Conservation (phyloP, 2,113 vertebrate genomes). For the Calypte anna region DNA sequence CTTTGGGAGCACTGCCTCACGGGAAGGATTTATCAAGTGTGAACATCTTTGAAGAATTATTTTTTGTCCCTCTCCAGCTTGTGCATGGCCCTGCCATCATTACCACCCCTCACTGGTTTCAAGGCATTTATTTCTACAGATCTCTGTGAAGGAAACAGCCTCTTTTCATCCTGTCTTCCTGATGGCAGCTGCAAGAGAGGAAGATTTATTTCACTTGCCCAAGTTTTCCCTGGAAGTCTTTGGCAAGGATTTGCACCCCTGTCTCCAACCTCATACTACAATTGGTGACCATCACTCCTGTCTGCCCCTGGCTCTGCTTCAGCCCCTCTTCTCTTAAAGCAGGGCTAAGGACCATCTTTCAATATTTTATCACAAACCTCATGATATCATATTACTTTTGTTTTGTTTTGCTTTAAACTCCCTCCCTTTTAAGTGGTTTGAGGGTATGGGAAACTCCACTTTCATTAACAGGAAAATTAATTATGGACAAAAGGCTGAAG, state of each 20-base stretch:
- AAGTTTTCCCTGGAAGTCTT: neutral
- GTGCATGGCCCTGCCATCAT: neutral
- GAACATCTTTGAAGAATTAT: neutral
- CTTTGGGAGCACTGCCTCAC: fast-evolving
- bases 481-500: neutral
- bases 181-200: neutral
- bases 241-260: neutral
- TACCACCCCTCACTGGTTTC: neutral
- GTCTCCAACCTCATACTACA: neutral
- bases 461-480: neutral
- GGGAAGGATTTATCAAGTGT: neutral
- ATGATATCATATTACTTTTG: neutral
- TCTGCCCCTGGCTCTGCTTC: neutral
- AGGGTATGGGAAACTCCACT: neutral
- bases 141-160: neutral
- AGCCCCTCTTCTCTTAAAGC: neutral
- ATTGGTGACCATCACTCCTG: neutral
- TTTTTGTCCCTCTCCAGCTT: neutral
- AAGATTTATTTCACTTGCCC: conserved; percentile 1
- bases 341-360: neutral
- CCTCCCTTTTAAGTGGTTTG: neutral
- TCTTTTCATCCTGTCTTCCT: neutral
- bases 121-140: neutral
- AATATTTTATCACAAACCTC: neutral
- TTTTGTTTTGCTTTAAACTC: neutral